Conservation (phyloP, 1,140 invertebrate genomes). For the Drosophila auraria region DNA sequence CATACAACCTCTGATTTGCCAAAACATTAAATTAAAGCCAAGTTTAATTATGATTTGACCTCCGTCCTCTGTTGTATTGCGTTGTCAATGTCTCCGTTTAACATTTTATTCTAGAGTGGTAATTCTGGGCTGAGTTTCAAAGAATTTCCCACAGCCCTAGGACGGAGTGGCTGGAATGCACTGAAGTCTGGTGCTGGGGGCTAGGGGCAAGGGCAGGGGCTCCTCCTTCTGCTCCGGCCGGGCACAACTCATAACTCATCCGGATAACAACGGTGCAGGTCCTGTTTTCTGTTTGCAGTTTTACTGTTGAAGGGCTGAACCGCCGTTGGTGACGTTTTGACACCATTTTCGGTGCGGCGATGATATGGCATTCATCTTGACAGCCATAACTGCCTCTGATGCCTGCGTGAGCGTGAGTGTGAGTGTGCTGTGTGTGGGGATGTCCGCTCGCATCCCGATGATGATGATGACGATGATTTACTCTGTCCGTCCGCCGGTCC, state of each 20-base stretch:
- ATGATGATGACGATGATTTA: conserved; percentile 58
- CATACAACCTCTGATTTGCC: not conserved
- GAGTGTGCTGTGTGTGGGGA: conserved; percentile 16
- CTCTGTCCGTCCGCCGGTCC: conserved; percentile 43
- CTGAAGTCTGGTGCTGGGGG: conserved; percentile 3
- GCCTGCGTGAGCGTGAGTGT: conserved; percentile 27
- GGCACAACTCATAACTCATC: conserved; percentile 75
- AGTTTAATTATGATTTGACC: not conserved
- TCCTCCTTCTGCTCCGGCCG: conserved; percentile 12
- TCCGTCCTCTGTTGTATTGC: conserved; percentile 24
- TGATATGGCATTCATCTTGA: conserved; percentile 84
- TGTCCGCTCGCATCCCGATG: conserved; percentile 43
- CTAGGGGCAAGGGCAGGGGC: conserved; percentile 11
- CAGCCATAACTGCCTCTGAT: conserved; percentile 78
- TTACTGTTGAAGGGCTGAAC: conserved; percentile 48
- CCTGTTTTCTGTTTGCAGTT: conserved; percentile 54
- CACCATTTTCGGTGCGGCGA: conserved; percentile 82
- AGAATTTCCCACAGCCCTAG: conserved; percentile 40
- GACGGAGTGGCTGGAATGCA: conserved; percentile 53
- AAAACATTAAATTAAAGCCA: not conserved
- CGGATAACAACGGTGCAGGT: conserved; percentile 67
- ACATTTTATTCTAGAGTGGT: conserved; percentile 70
- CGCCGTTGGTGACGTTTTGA: conserved; percentile 78
- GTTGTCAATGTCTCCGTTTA: conserved; percentile 68
- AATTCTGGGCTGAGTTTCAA: conserved; percentile 12